Base-by-base conservation (phyloP, 2,113 vertebrate genomes). In the Ciconia boyciana region DNA sequence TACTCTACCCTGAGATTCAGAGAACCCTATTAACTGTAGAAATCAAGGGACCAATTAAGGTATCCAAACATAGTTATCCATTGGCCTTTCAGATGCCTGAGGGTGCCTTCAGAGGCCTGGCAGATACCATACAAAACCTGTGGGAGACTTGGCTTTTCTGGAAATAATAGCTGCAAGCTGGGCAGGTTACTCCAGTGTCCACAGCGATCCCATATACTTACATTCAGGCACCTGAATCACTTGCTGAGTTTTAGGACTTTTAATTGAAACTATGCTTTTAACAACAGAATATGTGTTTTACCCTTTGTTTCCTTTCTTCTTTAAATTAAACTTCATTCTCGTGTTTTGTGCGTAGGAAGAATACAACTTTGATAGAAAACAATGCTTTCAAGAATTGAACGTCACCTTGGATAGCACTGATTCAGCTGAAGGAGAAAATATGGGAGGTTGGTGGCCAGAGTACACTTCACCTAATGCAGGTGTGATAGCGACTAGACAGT, bases 361-460 rank as follows among this genome's bases (percentile, higher is more conserved):
- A 83, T 99, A 98, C 96, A 98, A 97, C 83, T 99, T 98, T 19
- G 97, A 98, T 57, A 96, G 96, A 11, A 98, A 98, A 74, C 78
- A 88, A 29, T 91, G 96, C 26, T 99, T 98, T 96, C 97, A 98
- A 77, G 98, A 98, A 7, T 92, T 98, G 17, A 97, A 92, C 28
- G 90, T 98, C 85, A 84, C 96, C 68, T 94, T 97, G 16, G 98
- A 98, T 92, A 98, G 97, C 96, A 96, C 98, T 7, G 97, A 98
- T 90, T 98, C 98, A 57, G 96, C 98, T 95, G 99, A 99, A 94
- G 99, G 99, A 92, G 99, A 99, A 98, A 99, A 99, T 93, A 99
- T 99, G 99, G 99, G 99, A 99, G 99, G 99, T 99, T 99, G 99
- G 99, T 99, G 99, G 99, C 99, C 99, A 96, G 98, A 99, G 98